phyloP scores from a whole-genome alignment of 2,113 vertebrate genomes.

The Notarius quadriscutis region DNA sequence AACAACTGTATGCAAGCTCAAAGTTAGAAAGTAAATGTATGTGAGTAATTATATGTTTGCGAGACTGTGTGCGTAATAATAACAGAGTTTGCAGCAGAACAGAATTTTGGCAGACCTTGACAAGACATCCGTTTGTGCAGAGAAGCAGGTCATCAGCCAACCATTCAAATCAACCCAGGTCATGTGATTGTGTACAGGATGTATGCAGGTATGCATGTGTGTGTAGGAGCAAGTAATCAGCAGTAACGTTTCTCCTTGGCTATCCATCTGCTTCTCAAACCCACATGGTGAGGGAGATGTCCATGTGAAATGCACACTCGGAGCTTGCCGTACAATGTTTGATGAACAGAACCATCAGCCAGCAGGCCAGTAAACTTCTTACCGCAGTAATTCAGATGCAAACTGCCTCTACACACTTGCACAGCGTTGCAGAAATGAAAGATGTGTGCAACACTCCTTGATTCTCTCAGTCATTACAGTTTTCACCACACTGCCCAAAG shows the following conservation, averaged over 20 bases:
- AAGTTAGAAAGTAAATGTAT: background rate
- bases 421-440: slow-evolving; percentile 4
- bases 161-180: slow-evolving; percentile 21
- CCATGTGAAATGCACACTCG: slow-evolving; percentile 12
- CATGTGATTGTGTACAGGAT: slow-evolving; percentile 7
- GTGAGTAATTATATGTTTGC: background rate
- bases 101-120: slow-evolving; percentile 44
- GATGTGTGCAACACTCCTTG: background rate
- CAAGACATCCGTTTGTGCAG: slow-evolving; percentile 23
- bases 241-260: slow-evolving; percentile 18
- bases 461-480: background rate
- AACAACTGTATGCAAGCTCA: background rate
- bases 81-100: slow-evolving; percentile 51
- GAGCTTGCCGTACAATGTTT: background rate
- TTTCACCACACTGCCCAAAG: background rate
- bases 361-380: background rate
- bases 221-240: slow-evolving; percentile 22
- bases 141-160: slow-evolving; percentile 34
- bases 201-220: slow-evolving; percentile 2
- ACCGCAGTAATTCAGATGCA: background rate
- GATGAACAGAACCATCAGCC: background rate
- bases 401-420: background rate
- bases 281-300: slow-evolving; percentile 16
- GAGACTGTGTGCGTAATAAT: background rate
- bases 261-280: slow-evolving; percentile 28